Base-by-base conservation (phyloP, 2,888 invertebrate genomes). In the Sarcophaga rosellei region DNA sequence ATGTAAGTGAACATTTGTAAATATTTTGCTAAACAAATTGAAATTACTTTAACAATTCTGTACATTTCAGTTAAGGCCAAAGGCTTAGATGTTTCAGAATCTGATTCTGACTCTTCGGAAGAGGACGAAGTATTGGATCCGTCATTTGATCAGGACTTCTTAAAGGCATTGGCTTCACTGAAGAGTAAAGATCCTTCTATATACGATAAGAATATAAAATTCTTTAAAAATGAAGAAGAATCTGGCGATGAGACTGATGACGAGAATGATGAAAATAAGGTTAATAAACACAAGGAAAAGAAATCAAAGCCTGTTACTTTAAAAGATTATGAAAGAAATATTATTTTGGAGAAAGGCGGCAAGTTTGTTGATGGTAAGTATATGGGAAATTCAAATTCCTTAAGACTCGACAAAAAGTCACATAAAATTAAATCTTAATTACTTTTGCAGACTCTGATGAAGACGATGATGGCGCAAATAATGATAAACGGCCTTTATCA, bases 131-230 rank as follows among this genome's bases (percentile, higher is more conserved):
- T 90, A 4, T 85, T 90, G 70, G 91, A 92, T 90, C 88, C 91
- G 4, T 89, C 91, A 76, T 93, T 93, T 77, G 98, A 99, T 91
- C 96, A 96, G 88, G 96, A 97, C 88, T 99, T 99, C 93, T 95
- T 97, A 65, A 97, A 96, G 93, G 97, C 98, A 0, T 94, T 99
- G 2, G 95, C 98, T 0, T 95, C 96, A 74, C 93, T 99, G 68
- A 99, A 98, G 92, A 96, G 95, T 68, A 97, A 97, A 91, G 97
- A 99, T 94, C 97, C 98, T 0, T 94, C 95, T 89, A 98, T 99
- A 87, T 99, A 99, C 93, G 96, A 98, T 91, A 95, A 96, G 62
- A 94, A 95, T 77, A 94, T 95, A 47, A 94, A 94, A 76, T 97
- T 97, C 91, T 98, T 97, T 93, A 93, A 94, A 69, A 91, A 91